Conservation (phyloP, 2,888 invertebrate species). For the Cancer borealis region DNA sequence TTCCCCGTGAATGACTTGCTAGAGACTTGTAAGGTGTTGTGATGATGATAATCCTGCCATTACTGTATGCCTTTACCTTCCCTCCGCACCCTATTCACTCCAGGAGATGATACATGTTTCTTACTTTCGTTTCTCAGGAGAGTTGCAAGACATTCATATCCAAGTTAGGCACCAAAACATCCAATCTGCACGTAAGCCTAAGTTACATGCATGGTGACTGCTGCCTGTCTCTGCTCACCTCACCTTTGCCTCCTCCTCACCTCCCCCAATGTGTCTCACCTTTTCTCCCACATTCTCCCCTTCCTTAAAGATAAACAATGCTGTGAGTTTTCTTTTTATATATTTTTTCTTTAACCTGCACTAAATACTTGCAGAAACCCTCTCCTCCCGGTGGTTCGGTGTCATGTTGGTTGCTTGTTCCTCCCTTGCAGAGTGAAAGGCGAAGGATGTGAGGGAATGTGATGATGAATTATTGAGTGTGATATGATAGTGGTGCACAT, state of each 20-base stretch:
- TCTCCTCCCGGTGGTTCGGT: neutral
- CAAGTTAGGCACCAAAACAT: conserved; percentile 77
- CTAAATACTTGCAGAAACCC: neutral
- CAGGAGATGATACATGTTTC: conserved; percentile 47
- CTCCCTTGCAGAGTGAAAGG: neutral
- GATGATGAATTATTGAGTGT: neutral
- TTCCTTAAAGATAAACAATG: neutral
- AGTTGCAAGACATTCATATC: conserved; percentile 77
- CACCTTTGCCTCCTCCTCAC: neutral
- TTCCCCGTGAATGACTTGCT: neutral
- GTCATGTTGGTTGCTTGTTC: neutral
- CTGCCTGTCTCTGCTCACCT: neutral
- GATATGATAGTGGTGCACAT: neutral
- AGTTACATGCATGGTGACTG: conserved; percentile 63
- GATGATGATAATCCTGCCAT: neutral
- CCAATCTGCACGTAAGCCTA: conserved; percentile 72
- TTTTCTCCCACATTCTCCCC: neutral
- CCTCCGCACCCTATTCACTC: neutral
- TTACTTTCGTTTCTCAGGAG: conserved; percentile 74
- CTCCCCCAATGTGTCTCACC: neutral
- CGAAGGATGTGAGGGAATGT: neutral
- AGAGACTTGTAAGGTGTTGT: neutral
- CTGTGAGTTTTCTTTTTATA: neutral
- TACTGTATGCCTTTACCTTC: neutral
- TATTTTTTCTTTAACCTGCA: neutral